Evolutionary conservation across 2,888 invertebrate genomes (phyloP).

Genomic region (Lasioglossum figueresi): DNA sequence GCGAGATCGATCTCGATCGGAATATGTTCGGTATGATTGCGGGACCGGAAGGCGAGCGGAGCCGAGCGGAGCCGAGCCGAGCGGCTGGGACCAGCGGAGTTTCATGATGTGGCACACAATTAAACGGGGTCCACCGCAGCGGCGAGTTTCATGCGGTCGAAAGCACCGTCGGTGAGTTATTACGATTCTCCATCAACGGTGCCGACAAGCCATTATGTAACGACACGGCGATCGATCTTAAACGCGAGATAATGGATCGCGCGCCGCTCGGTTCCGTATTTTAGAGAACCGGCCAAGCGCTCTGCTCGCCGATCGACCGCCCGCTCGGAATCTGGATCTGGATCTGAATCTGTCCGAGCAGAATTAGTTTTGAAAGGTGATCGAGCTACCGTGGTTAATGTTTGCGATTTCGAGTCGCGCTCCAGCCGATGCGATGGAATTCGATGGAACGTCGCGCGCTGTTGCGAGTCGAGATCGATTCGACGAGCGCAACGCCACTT

Average conservation of each 20-base stretch:
- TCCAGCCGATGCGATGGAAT: neutral
- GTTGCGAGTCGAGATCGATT: constrained; percentile 10
- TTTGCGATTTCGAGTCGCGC: neutral
- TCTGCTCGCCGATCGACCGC: neutral
- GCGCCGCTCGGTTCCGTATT: constrained; percentile 56
- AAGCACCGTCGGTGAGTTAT: constrained; percentile 65
- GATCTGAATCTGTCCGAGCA: constrained; percentile 24
- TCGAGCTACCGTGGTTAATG: neutral
- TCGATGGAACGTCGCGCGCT: neutral
- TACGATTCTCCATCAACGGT: constrained; percentile 68
- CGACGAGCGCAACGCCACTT: neutral
- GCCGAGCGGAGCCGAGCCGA: constrained; percentile 10
- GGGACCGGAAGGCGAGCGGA: constrained; percentile 52
- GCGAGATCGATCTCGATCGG: constrained; percentile 56
- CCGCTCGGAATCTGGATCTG: constrained; percentile 12
- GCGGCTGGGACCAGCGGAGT: constrained; percentile 14
- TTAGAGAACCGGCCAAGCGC: constrained; percentile 34
- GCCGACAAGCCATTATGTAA: constrained; percentile 66
- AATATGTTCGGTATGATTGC: constrained; percentile 68
- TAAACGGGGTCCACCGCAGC: constrained; percentile 58
- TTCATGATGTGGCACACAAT: constrained; percentile 55
- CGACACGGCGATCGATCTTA: constrained; percentile 65
- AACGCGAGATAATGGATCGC: constrained; percentile 66
- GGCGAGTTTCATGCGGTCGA: constrained; percentile 55
- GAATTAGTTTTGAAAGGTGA: constrained; percentile 47